Conservation (phyloP, 2,113 vertebrate species). For the Pterocles gutturalis region DNA sequence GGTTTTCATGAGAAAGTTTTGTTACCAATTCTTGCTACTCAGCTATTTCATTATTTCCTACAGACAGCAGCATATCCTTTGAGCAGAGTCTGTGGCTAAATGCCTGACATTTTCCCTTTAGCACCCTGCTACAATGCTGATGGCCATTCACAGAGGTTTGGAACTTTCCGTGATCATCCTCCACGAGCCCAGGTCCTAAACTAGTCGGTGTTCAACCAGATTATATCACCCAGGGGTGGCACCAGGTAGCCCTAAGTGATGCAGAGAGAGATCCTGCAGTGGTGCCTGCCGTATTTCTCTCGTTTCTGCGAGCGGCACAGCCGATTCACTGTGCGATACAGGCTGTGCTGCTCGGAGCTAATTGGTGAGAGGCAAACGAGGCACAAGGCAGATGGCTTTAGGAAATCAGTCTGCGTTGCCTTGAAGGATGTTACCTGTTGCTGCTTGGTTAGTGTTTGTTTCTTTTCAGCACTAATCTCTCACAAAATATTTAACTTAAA, state of each 20-base stretch:
- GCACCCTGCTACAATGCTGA: not conserved
- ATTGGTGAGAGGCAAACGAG: not conserved
- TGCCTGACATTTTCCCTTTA: not conserved
- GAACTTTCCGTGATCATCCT: not conserved
- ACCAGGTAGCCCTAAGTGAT: not conserved
- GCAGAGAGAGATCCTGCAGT: not conserved
- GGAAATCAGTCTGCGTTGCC: not conserved
- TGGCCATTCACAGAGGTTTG: not conserved
- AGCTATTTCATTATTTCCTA: not conserved
- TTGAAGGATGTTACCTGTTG: conserved; percentile 39
- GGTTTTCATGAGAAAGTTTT: conserved; percentile 2
- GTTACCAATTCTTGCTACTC: not conserved
- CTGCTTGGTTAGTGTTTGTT: not conserved
- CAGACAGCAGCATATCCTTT: not conserved
- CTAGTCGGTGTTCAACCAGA: not conserved
- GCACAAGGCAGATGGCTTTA: not conserved
- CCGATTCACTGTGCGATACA: rapidly evolving
- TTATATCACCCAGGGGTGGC: not conserved
- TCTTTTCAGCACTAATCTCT: conserved; percentile 38
- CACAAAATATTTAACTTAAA: conserved; percentile 1
- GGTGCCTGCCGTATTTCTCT: not conserved
- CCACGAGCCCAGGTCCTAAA: not conserved
- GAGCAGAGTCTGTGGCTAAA: not conserved
- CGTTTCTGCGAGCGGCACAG: not conserved
- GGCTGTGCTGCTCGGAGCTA: not conserved